Percentiles rank a stretch among this genome's conserved stretches.
These are phyloP conservation scores for Microcebus murinus DNA, from an alignment of 2,113 vertebrate species.

Conservation along the genomic window DNA sequence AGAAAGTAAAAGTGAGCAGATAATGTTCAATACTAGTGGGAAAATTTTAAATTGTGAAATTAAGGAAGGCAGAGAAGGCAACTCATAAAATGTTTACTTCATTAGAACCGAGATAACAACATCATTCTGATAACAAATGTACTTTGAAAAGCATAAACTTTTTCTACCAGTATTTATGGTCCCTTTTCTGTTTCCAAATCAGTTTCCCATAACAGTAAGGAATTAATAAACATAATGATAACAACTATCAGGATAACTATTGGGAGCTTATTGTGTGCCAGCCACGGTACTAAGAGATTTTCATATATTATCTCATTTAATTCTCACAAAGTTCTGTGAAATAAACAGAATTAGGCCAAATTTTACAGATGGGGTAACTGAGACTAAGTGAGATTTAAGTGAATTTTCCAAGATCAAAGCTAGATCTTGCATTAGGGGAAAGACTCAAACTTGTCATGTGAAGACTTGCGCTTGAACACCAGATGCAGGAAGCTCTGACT, in stretches of 20 bases:
- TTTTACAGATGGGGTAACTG: neutral
- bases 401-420: neutral
- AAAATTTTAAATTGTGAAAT: slow-evolving; percentile 22
- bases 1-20: neutral
- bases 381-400: neutral
- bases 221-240: neutral
- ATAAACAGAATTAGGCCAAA: neutral
- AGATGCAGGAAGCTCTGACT: neutral
- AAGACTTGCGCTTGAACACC: neutral
- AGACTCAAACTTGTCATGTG: neutral
- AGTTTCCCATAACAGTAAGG: neutral
- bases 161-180: neutral
- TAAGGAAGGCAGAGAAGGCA: neutral
- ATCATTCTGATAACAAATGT: neutral
- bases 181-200: neutral
- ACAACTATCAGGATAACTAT: neutral
- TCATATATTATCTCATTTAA: neutral
- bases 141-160: neutral
- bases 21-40: neutral
- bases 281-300: neutral
- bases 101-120: neutral
- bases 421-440: neutral
- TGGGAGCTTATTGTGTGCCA: neutral
- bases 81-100: neutral
- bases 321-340: neutral